Percentiles rank a stretch among this genome's conserved stretches.
These are phyloP conservation scores for Teleogryllus oceanicus DNA, from an alignment of 2,888 invertebrate genomes.

Conservation along the genomic window DNA sequence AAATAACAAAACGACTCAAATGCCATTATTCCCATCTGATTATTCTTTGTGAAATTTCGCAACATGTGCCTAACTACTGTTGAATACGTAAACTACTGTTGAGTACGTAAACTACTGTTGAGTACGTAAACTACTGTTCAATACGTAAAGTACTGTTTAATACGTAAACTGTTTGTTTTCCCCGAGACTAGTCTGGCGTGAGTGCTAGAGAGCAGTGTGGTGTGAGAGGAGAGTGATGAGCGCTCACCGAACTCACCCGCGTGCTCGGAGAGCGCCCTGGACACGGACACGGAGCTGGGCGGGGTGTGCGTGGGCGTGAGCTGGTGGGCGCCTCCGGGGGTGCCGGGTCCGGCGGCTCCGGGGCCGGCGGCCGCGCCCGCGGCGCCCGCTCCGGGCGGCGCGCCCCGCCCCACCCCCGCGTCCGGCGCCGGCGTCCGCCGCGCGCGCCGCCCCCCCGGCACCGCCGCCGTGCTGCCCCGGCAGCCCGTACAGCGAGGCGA, in stretches of 20 bases:
- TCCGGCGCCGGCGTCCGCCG: constrained; percentile 39
- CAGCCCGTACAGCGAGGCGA: constrained; percentile 77
- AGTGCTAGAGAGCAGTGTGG: too few relatives aligned
- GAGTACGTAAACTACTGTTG: too few relatives aligned
- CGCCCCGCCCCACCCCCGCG: constrained; percentile 39
- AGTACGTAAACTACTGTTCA: too few relatives aligned
- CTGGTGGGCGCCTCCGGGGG: constrained; percentile 52
- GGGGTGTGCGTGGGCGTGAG: constrained; percentile 70
- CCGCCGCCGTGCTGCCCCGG: constrained; percentile 48
- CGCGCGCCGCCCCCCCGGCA: constrained; percentile 39
- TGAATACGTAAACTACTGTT: too few relatives aligned
- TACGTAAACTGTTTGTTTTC: too few relatives aligned
- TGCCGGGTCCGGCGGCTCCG: constrained; percentile 46
- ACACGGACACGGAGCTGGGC: constrained; percentile 48
- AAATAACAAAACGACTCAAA: too few relatives aligned
- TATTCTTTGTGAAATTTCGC: too few relatives aligned
- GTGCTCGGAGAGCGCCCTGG: constrained; percentile 49
- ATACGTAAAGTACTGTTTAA: too few relatives aligned
- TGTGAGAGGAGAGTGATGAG: too few relatives aligned
- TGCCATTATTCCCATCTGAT: too few relatives aligned
- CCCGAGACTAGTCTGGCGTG: too few relatives aligned
- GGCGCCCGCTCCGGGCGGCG: constrained; percentile 40
- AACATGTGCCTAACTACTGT: too few relatives aligned
- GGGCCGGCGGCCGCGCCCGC: constrained; percentile 37
- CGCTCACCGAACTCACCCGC: constrained; percentile 44